phyloP scores from a whole-genome alignment of 1,140 invertebrate genomes.

The Lasaia peninsularis region DNA sequence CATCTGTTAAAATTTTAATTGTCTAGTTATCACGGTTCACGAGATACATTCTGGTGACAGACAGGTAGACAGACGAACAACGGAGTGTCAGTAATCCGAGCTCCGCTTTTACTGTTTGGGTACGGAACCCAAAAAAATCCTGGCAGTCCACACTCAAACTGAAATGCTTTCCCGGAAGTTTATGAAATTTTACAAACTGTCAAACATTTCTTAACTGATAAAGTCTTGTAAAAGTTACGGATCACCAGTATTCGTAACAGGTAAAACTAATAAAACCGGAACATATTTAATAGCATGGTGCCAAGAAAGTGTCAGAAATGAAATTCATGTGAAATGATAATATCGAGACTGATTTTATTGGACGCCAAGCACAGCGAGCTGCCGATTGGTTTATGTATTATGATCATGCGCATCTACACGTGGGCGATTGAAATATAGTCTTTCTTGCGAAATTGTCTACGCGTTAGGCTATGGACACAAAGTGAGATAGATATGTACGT shows the following conservation, averaged over 20 bases:
- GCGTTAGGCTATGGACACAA: constrained; percentile 14
- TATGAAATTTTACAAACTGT: background rate
- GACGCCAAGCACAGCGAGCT: constrained; percentile 15
- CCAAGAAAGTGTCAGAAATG: constrained; percentile 8
- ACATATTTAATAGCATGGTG: background rate
- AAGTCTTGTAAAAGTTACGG: background rate
- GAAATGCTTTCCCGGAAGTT: constrained; percentile 8
- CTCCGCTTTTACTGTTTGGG: too few relatives aligned
- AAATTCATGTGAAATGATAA: constrained; percentile 13
- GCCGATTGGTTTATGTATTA: constrained; percentile 30
- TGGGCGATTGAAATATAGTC: constrained; percentile 59
- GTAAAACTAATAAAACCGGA: background rate
- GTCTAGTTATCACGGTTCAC: too few relatives aligned
- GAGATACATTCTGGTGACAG: too few relatives aligned
- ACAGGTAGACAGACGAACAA: too few relatives aligned
- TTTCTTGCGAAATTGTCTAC: constrained; percentile 32
- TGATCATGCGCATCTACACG: constrained; percentile 31
- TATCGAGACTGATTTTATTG: constrained; percentile 24
- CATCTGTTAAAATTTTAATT: too few relatives aligned
- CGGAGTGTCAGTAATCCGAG: too few relatives aligned
- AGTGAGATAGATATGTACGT: background rate
- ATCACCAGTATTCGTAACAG: background rate
- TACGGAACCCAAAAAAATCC: too few relatives aligned
- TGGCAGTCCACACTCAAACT: too few relatives aligned
- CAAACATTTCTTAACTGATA: background rate